Percentiles rank a stretch among this genome's conserved stretches.
These are phyloP conservation scores for Netelia virgata DNA, from an alignment of 2,888 invertebrate species.

Conservation along the genomic window DNA sequence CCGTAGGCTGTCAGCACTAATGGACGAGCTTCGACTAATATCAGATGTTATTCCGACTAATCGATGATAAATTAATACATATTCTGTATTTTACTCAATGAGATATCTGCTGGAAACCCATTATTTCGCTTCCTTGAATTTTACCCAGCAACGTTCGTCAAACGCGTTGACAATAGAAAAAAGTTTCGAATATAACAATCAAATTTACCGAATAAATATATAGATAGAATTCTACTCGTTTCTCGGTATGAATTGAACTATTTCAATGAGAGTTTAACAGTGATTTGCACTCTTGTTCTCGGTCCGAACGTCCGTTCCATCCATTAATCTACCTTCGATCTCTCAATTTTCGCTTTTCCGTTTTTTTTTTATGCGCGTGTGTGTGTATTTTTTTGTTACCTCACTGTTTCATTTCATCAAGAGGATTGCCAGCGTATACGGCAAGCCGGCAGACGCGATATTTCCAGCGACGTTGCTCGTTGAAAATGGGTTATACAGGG, in stretches of 20 bases:
- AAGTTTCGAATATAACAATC: too few relatives aligned
- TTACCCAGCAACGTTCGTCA: too few relatives aligned
- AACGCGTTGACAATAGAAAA: too few relatives aligned
- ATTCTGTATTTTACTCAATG: too few relatives aligned
- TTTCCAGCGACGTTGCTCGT: neutral
- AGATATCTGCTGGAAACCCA: too few relatives aligned
- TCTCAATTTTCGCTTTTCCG: neutral
- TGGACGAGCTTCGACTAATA: too few relatives aligned
- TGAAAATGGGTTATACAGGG: neutral
- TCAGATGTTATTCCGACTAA: too few relatives aligned
- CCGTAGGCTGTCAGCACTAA: too few relatives aligned
- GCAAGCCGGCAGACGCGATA: neutral
- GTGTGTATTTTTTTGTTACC: too few relatives aligned
- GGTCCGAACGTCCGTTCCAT: neutral
- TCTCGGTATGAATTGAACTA: neutral
- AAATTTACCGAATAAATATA: neutral
- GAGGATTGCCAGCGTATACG: neutral
- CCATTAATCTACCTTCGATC: neutral
- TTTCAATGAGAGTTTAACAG: neutral
- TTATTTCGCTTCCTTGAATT: too few relatives aligned
- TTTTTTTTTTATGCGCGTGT: neutral
- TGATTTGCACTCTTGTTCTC: neutral
- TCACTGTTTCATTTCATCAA: neutral
- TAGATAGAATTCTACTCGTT: neutral
- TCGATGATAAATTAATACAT: too few relatives aligned